Percentiles rank a stretch among this genome's conserved stretches.
Evolutionary conservation across 2,113 vertebrate genomes (phyloP).

Genomic region (Gavia stellata): DNA sequence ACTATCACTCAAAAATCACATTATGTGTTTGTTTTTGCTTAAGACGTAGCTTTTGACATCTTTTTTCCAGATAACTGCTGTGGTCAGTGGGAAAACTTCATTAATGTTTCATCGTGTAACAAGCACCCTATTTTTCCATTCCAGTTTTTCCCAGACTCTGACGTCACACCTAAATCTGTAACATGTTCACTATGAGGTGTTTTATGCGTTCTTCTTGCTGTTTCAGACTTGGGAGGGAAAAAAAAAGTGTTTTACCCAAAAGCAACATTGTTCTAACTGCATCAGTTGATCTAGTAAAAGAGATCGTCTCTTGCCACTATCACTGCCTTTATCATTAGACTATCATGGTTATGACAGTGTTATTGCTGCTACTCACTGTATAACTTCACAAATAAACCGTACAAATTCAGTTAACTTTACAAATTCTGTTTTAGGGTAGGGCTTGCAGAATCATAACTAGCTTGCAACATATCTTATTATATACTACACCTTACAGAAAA

Average conservation of each 20-base stretch:
- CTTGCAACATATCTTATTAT: neutral
- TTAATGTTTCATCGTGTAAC: neutral
- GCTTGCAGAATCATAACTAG: neutral
- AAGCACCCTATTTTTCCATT: neutral
- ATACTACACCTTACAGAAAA: neutral
- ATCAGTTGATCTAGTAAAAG: neutral
- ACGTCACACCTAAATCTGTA: neutral
- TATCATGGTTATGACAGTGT: neutral
- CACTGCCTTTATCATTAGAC: neutral
- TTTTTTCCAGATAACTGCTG: neutral
- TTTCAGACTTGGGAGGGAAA: rapidly evolving
- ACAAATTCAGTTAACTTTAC: neutral
- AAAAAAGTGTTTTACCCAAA: neutral
- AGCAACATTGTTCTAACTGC: neutral
- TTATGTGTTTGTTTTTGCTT: neutral
- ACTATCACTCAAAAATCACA: neutral
- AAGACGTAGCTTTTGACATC: neutral
- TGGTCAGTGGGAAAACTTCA: neutral
- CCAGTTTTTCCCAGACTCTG: neutral
- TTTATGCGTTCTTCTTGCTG: neutral
- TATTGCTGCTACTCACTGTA: neutral
- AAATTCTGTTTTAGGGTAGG: neutral
- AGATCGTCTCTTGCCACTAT: neutral
- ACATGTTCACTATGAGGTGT: neutral
- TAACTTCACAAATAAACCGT: neutral